Evolutionary conservation across 92 coral and sea anemone genomes (phyloP).

Genomic region (Umimayanthus chanpuru): DNA sequence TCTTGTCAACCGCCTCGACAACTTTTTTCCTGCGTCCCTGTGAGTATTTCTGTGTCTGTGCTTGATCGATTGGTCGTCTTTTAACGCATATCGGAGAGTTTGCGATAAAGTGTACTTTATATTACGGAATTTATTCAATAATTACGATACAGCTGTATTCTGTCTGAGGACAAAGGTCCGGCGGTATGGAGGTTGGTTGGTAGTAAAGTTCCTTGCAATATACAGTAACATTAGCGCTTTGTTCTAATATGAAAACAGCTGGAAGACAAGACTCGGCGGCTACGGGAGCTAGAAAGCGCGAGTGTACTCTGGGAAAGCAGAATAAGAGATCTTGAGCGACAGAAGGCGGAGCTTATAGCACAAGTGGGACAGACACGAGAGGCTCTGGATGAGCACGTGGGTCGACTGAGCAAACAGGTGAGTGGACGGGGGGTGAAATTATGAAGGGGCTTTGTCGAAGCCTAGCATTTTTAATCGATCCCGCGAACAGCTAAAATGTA

Average conservation of each 20-base stretch:
- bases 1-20: neutral
- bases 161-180: neutral
- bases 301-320: slow-evolving; percentile 92
- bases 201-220: neutral
- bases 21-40: neutral
- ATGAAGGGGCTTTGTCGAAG: neutral
- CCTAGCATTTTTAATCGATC: neutral
- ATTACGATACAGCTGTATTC: neutral
- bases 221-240: neutral
- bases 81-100: neutral
- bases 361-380: slow-evolving; percentile 85
- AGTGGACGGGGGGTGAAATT: neutral
- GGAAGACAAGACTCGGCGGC: slow-evolving; percentile 90
- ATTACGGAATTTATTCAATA: too few relatives aligned
- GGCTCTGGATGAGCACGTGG: slow-evolving; percentile 90
- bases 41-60: neutral
- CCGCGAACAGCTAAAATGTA: neutral
- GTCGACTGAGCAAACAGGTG: slow-evolving; percentile 93
- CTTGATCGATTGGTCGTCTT: neutral
- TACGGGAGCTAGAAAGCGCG: slow-evolving; percentile 86
- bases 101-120: too few relatives aligned
- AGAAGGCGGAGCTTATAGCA: slow-evolving; percentile 76
- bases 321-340: slow-evolving; percentile 88
- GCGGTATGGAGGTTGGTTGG: neutral
- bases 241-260: slow-evolving; percentile 49